phyloP scores from a whole-genome alignment of 1,140 invertebrate species.

The Cepaea nemoralis region DNA sequence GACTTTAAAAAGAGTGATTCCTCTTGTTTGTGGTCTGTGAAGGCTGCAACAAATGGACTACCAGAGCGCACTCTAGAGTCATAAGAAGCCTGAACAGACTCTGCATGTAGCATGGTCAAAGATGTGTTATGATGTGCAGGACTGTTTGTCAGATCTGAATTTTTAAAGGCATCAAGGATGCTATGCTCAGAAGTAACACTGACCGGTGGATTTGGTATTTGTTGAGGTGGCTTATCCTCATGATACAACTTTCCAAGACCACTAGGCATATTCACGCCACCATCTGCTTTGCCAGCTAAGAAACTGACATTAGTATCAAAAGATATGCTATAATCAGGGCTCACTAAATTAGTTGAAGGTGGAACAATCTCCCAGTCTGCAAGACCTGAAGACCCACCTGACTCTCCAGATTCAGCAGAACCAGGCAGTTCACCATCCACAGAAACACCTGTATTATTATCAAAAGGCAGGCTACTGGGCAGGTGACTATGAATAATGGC shows the following conservation, averaged over 20 bases:
- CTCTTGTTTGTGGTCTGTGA: background rate
- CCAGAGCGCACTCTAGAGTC: background rate
- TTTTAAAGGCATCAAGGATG: background rate
- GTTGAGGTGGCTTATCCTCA: background rate
- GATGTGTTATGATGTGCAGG: background rate
- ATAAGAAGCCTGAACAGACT: background rate
- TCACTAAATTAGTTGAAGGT: constrained; percentile 39
- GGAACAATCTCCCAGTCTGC: constrained; percentile 65
- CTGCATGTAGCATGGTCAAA: background rate
- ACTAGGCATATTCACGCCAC: background rate
- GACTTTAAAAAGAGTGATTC: background rate
- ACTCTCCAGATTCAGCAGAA: constrained; percentile 50
- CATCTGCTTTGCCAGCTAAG: background rate
- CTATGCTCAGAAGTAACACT: background rate
- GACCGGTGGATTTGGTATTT: background rate
- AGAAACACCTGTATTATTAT: constrained; percentile 1
- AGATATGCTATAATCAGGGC: constrained; percentile 52
- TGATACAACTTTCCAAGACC: background rate
- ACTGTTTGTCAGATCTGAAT: background rate
- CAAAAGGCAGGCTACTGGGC: background rate
- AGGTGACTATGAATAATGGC: background rate
- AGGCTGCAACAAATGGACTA: constrained; percentile 8
- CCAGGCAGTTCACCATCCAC: constrained; percentile 35
- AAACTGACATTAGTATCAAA: constrained; percentile 53
- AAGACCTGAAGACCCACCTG: constrained; percentile 34